Percentiles rank a stretch among this genome's conserved stretches.
Conservation (phyloP, 2,113 vertebrate species). For the Nyctibius bracteatus region DNA sequence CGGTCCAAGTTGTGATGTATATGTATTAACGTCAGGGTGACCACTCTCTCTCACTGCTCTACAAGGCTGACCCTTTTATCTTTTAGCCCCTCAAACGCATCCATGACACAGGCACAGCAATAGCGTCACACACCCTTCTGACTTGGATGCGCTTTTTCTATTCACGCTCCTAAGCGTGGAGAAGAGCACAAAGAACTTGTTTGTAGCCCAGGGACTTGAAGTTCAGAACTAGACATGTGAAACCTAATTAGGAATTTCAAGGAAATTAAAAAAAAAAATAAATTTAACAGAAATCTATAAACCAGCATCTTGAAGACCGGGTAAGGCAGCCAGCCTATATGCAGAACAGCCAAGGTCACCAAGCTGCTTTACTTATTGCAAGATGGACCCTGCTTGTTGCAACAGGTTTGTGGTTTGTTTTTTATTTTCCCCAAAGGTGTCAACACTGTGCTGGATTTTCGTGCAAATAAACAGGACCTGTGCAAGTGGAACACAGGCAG, state of each 20-base stretch:
- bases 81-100: neutral
- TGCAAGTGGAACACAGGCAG: neutral
- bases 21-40: neutral
- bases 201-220: constrained; percentile 6
- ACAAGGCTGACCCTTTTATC: neutral
- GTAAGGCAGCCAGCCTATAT: neutral
- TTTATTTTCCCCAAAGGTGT: neutral
- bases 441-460: neutral
- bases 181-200: constrained; percentile 34
- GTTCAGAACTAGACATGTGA: constrained; percentile 16
- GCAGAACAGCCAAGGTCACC: neutral
- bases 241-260: constrained; percentile 28
- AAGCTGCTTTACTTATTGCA: neutral
- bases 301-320: neutral
- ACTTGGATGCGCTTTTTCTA: constrained; percentile 2
- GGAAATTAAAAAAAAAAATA: neutral
- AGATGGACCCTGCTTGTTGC: neutral
- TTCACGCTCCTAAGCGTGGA: neutral
- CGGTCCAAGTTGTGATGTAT: neutral
- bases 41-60: neutral
- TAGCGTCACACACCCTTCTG: neutral
- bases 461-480: neutral
- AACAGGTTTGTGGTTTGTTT: neutral
- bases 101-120: neutral
- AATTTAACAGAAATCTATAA: neutral